These are phyloP conservation scores for Ptychadena robeensis DNA, from an alignment of 2,797 vertebrate genomes.

Conservation along the genomic window DNA sequence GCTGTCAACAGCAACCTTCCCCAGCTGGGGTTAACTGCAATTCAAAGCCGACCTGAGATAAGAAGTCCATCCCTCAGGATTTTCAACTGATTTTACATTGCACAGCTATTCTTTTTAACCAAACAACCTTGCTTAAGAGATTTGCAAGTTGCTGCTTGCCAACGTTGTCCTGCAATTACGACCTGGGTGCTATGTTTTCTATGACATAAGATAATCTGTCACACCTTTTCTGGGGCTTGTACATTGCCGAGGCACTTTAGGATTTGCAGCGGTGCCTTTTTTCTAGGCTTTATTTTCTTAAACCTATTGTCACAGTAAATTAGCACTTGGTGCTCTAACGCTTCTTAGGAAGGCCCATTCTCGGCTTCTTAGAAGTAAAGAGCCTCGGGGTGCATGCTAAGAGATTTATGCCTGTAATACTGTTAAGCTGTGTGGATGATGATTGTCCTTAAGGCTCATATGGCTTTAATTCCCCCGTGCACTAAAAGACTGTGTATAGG, in stretches of 20 bases:
- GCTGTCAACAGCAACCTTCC: slow-evolving; percentile 63
- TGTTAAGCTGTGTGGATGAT: slow-evolving; percentile 35
- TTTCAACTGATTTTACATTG: slow-evolving; percentile 11
- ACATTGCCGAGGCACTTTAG: slow-evolving; percentile 17
- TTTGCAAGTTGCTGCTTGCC: neutral
- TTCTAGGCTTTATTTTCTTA: slow-evolving; percentile 47
- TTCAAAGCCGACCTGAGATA: slow-evolving; percentile 39
- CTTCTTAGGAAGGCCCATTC: slow-evolving; percentile 29
- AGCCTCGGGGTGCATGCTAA: slow-evolving; percentile 23
- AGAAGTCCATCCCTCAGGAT: slow-evolving; percentile 32
- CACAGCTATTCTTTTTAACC: slow-evolving; percentile 13
- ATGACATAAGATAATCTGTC: slow-evolving; percentile 45
- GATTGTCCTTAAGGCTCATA: slow-evolving; percentile 18
- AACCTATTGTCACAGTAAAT: slow-evolving; percentile 53
- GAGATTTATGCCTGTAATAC: slow-evolving; percentile 35
- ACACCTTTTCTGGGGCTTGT: slow-evolving; percentile 26
- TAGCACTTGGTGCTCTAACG: slow-evolving; percentile 26
- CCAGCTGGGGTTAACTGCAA: slow-evolving; percentile 58
- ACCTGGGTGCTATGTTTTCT: slow-evolving; percentile 25
- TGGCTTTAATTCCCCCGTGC: slow-evolving; percentile 34
- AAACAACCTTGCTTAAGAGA: slow-evolving; percentile 1
- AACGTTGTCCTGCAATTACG: slow-evolving; percentile 21
- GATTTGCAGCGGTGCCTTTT: slow-evolving; percentile 33
- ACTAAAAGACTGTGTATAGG: slow-evolving; percentile 9
- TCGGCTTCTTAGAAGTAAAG: slow-evolving; percentile 38